Percentiles rank a stretch among this genome's conserved stretches.
phyloP scores from a whole-genome alignment of 35 echinoderm and acorn worm genomes.

The Ophiothrix spiculata region DNA sequence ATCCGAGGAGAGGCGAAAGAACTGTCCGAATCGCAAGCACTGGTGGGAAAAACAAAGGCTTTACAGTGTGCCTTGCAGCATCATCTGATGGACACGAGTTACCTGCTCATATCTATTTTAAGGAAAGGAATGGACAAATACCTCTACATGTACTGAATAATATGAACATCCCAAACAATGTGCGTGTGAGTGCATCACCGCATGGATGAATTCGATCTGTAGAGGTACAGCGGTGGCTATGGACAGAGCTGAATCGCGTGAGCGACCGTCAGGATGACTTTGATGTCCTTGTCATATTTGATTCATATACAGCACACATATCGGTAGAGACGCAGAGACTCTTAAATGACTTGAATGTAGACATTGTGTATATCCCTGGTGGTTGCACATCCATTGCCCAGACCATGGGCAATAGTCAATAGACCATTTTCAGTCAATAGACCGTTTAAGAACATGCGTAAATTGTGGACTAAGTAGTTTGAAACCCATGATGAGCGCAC shows the following conservation, averaged over 20 bases:
- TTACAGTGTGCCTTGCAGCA: neutral
- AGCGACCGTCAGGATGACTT: neutral
- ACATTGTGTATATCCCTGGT: neutral
- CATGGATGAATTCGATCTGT: neutral
- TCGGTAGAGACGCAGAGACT: neutral
- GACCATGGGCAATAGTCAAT: neutral
- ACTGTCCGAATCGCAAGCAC: neutral
- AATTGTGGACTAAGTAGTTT: slow-evolving; percentile 9
- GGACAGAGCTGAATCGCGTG: neutral
- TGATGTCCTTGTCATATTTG: neutral
- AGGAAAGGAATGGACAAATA: neutral
- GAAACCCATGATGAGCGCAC: neutral
- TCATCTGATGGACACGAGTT: neutral
- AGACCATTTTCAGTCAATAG: slow-evolving; percentile 18
- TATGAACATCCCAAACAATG: neutral
- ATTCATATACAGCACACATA: neutral
- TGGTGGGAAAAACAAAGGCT: neutral
- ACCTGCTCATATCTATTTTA: neutral
- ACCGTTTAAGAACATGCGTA: slow-evolving; percentile 23
- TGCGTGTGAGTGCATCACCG: neutral
- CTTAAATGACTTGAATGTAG: neutral
- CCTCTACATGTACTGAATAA: neutral
- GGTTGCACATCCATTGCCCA: neutral
- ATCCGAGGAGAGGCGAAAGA: neutral
- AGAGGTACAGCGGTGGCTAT: neutral